Percentiles rank a stretch among this genome's conserved stretches.
Conservation (phyloP, 2,113 vertebrate species). For the Myotis lucifugus region DNA sequence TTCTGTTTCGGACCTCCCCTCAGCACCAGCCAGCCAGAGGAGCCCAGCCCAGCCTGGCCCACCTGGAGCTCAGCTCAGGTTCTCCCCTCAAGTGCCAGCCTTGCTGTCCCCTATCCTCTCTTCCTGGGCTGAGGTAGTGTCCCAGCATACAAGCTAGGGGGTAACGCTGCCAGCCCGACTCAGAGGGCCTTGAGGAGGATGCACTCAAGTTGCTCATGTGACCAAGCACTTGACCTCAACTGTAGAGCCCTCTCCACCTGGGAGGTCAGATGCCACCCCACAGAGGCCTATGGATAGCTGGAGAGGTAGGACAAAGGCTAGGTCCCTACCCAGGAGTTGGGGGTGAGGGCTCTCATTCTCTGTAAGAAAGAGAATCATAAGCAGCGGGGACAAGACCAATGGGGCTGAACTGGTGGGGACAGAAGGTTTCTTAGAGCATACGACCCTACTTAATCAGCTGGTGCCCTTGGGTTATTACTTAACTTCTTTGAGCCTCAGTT, state of each 20-base stretch:
- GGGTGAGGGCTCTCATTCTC: background rate
- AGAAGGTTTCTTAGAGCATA: background rate
- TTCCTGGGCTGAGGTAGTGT: background rate
- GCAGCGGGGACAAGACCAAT: background rate
- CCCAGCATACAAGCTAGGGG: background rate
- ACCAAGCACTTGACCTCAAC: background rate
- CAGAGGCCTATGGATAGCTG: background rate
- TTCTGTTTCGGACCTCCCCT: background rate
- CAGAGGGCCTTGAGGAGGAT: background rate
- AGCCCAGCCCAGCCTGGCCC: background rate
- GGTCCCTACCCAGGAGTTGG: background rate
- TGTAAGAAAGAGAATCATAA: background rate
- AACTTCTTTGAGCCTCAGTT: slow-evolving; percentile 8
- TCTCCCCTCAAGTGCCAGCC: slow-evolving; percentile 11
- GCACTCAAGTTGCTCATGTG: background rate
- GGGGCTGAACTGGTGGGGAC: background rate
- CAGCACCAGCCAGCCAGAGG: slow-evolving; percentile 9
- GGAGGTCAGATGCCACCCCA: background rate
- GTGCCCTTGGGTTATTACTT: background rate
- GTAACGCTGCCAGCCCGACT: background rate
- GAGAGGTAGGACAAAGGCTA: background rate
- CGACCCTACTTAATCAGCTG: background rate
- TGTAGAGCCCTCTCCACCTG: background rate
- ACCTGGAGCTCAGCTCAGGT: background rate
- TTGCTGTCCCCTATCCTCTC: background rate